Conservation (phyloP, 2,888 invertebrate genomes). For the Sylvicola fuscatus region DNA sequence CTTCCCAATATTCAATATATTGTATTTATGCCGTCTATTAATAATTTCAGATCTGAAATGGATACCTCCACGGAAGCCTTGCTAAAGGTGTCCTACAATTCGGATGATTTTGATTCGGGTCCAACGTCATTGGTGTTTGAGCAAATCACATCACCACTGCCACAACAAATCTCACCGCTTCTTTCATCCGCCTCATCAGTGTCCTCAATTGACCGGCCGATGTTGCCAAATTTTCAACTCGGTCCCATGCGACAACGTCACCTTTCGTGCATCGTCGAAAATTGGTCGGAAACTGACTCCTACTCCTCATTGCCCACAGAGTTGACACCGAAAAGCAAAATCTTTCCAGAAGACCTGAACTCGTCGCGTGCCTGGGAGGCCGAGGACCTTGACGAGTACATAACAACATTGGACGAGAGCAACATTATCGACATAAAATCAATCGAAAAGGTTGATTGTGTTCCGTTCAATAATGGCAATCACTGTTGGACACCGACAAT, state of each 20-base stretch:
- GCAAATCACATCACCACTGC: no score
- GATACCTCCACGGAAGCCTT: no score
- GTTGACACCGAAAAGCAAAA: slow-evolving; percentile 20
- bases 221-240: slow-evolving; percentile 1
- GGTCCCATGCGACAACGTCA: slow-evolving; percentile 17
- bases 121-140: slow-evolving; percentile 10
- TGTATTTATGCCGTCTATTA: no score
- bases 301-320: slow-evolving; percentile 20
- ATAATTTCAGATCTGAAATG: no score
- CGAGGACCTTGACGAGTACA: slow-evolving; percentile 14
- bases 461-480: background rate
- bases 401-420: slow-evolving; percentile 22
- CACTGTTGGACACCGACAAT: slow-evolving; percentile 3
- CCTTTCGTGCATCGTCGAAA: slow-evolving; percentile 24
- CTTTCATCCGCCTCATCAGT: no score
- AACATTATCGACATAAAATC: slow-evolving; percentile 18
- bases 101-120: slow-evolving; percentile 11
- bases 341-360: slow-evolving; percentile 17
- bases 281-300: slow-evolving; percentile 23
- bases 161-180: no score
- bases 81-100: slow-evolving; percentile 4
- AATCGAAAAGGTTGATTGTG: slow-evolving; percentile 15
- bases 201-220: no score
- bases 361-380: slow-evolving; percentile 7
- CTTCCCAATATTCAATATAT: no score